Evolutionary conservation across 2,113 vertebrate genomes (phyloP), one percentile per base, ranked within the genome.

Genomic region (Chaetura pelagica): DNA sequence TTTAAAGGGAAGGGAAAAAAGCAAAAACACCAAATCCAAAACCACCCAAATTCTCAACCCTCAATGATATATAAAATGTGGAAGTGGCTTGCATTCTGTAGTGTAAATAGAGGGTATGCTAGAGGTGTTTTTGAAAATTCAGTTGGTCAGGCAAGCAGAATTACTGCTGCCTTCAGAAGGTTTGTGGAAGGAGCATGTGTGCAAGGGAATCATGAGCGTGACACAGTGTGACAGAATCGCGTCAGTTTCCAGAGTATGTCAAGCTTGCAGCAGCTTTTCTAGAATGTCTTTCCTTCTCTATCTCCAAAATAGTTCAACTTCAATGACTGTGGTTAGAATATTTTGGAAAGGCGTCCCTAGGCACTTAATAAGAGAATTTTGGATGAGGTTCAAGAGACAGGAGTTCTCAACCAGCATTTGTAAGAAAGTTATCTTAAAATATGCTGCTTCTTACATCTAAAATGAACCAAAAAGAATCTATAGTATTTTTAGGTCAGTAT

Each of bases 381-480:
- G 84, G 77, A 91, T 83, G 63, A 48, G 18, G 32, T 40, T 95
- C 64, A 84, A 90, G 85, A 85, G 64, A 88, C 4, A 1, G 34
- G 29, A 84, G 40, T 86, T 94, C 79, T 94, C 59, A 92, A 80
- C 55, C 32, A 67, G 34, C 12, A 15, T 80, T 92, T 88, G 26
- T 80, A 80, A 86, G 79, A 52, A 78, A 77, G 32, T 66, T 30
- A 58, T 86, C 58, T 93, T 89, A 81, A 96, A 93, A 64, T 95
- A 74, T 59, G 52, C 8, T 61, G 24, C 38, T 74, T 2, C 15
- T 9, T 82, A 69, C 11, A 67, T 61, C 78, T 93, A 94, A 96
- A 94, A 90, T 75, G 81, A 95, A 30, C 80, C 46, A 12, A 74
- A 86, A 64, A 44, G 26, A 24, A 7, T 68, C 44, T 77, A 5